A percentile compares a stretch with the other conserved stretches of the same genome.
These are phyloP conservation scores for Stenolophus ochropezus DNA, from an alignment of 2,888 invertebrate species.

Conservation along the genomic window DNA sequence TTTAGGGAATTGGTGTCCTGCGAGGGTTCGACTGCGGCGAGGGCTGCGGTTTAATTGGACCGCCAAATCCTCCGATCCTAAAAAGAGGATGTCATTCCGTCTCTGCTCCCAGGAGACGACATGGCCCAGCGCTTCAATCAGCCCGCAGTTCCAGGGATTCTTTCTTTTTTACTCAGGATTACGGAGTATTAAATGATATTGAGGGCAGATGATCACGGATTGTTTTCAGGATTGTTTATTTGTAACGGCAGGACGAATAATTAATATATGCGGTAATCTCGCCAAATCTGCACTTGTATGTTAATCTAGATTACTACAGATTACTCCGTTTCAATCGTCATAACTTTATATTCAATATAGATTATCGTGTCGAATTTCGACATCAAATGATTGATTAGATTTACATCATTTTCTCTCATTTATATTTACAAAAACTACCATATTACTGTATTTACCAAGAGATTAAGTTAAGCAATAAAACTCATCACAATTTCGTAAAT, in stretches of 20 bases:
- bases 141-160: background rate
- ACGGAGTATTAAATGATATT: background rate
- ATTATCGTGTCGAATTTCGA: background rate
- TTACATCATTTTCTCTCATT: background rate
- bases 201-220: background rate
- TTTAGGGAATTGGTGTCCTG: constrained; percentile 19
- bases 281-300: constrained; percentile 48
- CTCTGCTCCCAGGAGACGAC: constrained; percentile 64
- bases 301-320: constrained; percentile 9
- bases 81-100: constrained; percentile 72
- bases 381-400: background rate
- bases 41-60: constrained; percentile 72
- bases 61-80: constrained; percentile 68
- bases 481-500: too few species aligned
- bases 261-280: constrained; percentile 21
- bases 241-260: background rate
- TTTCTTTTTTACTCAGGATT: background rate
- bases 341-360: background rate
- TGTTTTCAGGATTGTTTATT: background rate
- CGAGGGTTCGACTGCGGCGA: constrained; percentile 50
- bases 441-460: background rate
- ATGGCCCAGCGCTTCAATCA: constrained; percentile 7
- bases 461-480: too few species aligned
- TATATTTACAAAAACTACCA: background rate
- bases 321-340: background rate